Evolutionary conservation across 2,797 vertebrate genomes (phyloP).

Genomic region (Mallotus villosus): DNA sequence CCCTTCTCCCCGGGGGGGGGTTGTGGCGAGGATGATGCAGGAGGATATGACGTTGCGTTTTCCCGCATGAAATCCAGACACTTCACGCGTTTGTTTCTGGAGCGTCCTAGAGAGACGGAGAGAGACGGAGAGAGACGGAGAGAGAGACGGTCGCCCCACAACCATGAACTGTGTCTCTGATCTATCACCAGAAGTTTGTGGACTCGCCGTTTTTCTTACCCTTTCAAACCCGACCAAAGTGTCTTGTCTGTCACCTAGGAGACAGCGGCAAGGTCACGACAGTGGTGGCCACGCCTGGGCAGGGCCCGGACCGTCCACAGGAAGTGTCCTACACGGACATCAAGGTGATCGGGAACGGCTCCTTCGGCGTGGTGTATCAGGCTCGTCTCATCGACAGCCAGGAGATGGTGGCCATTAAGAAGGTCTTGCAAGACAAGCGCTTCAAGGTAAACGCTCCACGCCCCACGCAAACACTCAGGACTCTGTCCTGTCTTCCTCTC

Average conservation of each 20-base stretch:
- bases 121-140: too few relatives aligned
- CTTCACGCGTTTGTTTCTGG: background rate
- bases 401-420: conserved; percentile 94
- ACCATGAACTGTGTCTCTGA: too few relatives aligned
- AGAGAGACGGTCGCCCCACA: too few relatives aligned
- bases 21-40: conserved; percentile 4
- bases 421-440: conserved; percentile 92
- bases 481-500: too few relatives aligned
- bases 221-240: too few relatives aligned
- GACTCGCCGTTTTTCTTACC: background rate
- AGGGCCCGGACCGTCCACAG: conserved; percentile 88
- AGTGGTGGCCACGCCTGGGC: conserved; percentile 89
- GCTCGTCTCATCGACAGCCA: conserved; percentile 88
- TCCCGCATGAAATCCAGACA: background rate
- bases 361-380: conserved; percentile 92
- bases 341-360: conserved; percentile 93
- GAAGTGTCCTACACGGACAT: conserved; percentile 95
- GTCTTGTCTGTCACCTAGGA: conserved; percentile 64
- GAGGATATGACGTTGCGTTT: conserved; percentile 3
- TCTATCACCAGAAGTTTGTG: too few relatives aligned
- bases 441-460: conserved; percentile 80
- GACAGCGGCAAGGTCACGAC: conserved; percentile 92
- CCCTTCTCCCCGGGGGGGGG: conserved; percentile 8
- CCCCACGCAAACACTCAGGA: too few relatives aligned
- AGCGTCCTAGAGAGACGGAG: background rate